Evolutionary conservation across 2,797 vertebrate genomes (phyloP), one percentile per base, ranked within the genome.

Genomic region (Peromyscus aztecus): DNA sequence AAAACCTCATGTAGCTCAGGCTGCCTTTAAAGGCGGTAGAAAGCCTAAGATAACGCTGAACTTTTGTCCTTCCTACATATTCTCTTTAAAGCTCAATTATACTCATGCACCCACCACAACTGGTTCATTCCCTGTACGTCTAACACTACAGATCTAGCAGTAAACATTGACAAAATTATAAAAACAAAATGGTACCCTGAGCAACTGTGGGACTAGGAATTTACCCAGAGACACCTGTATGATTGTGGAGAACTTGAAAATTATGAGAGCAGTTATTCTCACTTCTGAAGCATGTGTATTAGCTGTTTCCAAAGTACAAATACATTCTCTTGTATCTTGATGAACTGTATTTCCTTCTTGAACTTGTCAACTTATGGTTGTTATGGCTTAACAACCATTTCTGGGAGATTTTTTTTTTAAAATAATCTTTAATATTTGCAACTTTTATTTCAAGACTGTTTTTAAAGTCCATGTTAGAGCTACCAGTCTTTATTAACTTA

Each of bases 301-400:
- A 23, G 40, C 95, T 75, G 78, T 55, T 92, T 87, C 78, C 27
- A 75, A 94, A 95, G 78, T 69, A n/a, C 9, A 92, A 91, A 84
- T 83, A 75, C 4, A 89, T 2, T 90, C 6, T 83, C 4, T 93
- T 23, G 46, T 43, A 80, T 0, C 24, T 63, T 84, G 49, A 92
- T 52, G 59, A 93, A 37, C 11, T 87, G 27, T 37, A 37, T 77
- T 95, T 90, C 93, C 77, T 75, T 94, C 81, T 23, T 87, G 67
- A 94, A 94, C 37, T 52, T 78, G 19, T 71, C n/a, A 46, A 40
- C 52, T 86, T n/a, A n/a, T n/a, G n/a, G n/a, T n/a, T n/a, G n/a
- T 1, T 89, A 37, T 77, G 69, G 75, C 14, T 90, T 93, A 82
- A 92, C 81, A 90, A 63, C 0, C 59, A 77, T 27, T 94, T 94